Evolutionary conservation across 2,888 invertebrate genomes (phyloP).

Genomic region (Melolontha melolontha): DNA sequence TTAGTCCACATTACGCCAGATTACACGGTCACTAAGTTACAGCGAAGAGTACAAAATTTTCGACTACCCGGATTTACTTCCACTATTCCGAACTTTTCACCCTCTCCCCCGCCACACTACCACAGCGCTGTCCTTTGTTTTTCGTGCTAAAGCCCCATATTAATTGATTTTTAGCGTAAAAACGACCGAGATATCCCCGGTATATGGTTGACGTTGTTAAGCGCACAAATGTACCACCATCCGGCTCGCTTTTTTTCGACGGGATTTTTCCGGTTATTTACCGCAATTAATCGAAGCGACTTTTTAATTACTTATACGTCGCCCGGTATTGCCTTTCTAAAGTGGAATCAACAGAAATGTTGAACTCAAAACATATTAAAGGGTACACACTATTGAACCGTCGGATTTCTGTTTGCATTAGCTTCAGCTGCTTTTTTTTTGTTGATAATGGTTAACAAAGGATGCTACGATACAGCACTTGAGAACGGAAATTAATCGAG

Average conservation of each 20-base stretch:
- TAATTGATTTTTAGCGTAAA: constrained; percentile 19
- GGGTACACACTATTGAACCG: too few relatives aligned
- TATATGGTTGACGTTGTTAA: constrained; percentile 3
- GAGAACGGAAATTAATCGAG: too few relatives aligned
- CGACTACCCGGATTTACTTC: constrained; percentile 11
- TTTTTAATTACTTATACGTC: constrained; percentile 26
- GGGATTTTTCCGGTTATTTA: constrained; percentile 22
- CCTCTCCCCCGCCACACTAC: neutral
- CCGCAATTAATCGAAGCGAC: constrained; percentile 21
- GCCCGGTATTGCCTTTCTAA: neutral
- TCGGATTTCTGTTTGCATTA: too few relatives aligned
- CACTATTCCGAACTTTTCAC: constrained; percentile 17
- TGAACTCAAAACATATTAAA: too few relatives aligned
- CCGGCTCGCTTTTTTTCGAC: constrained; percentile 8
- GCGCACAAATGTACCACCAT: neutral
- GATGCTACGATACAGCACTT: too few relatives aligned
- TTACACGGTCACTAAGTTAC: constrained; percentile 59
- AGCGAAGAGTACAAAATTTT: constrained; percentile 50
- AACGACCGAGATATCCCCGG: constrained; percentile 7
- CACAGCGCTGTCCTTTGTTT: constrained; percentile 1
- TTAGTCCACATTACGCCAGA: constrained; percentile 58
- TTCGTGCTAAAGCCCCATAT: neutral
- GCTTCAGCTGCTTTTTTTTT: too few relatives aligned
- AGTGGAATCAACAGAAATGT: constrained; percentile 11
- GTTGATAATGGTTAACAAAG: too few relatives aligned